These are phyloP conservation scores for Drosophila littoralis DNA, from an alignment of 1,140 invertebrate species.

Conservation along the genomic window DNA sequence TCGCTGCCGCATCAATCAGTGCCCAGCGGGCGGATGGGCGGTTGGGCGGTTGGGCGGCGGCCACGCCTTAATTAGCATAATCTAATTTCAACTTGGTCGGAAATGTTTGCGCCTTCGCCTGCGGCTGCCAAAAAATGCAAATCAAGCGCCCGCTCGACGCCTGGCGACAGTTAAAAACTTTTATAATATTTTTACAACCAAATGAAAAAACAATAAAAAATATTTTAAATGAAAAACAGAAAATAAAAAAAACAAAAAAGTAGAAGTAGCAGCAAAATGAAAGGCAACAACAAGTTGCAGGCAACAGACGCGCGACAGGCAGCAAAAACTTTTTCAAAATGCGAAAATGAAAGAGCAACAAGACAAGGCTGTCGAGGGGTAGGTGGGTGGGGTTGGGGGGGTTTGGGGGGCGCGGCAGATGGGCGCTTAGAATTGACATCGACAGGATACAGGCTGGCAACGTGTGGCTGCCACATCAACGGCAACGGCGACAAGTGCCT, in stretches of 20 bases:
- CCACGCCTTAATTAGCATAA: slow-evolving; percentile 82
- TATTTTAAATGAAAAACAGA: slow-evolving; percentile 11
- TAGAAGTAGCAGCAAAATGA: slow-evolving; percentile 36
- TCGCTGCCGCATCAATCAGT: slow-evolving; percentile 65
- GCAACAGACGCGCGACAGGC: slow-evolving; percentile 23
- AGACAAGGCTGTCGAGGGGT: slow-evolving; percentile 21
- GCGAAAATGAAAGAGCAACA: slow-evolving; percentile 83
- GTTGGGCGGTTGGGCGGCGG: not conserved
- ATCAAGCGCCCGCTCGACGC: slow-evolving; percentile 37
- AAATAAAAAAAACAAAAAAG: not conserved
- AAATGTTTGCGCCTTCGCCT: slow-evolving; percentile 28
- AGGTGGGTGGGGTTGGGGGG: not conserved
- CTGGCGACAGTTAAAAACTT: slow-evolving; percentile 71
- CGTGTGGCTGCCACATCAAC: slow-evolving; percentile 27
- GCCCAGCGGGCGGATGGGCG: not conserved
- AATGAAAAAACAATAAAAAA: slow-evolving; percentile 83
- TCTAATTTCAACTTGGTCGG: slow-evolving; percentile 80
- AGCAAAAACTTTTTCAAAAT: slow-evolving; percentile 68
- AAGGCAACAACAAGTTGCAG: slow-evolving; percentile 34
- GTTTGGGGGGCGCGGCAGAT: not conserved
- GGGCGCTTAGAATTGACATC: slow-evolving; percentile 63
- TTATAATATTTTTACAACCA: slow-evolving; percentile 80
- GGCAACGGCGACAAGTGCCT: slow-evolving; percentile 65
- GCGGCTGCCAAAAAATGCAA: slow-evolving; percentile 75
- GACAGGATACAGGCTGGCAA: slow-evolving; percentile 65